Evolutionary conservation across 2,797 vertebrate genomes (phyloP), one percentile per base, ranked within the genome.

Genomic region (Microhierax caerulescens): DNA sequence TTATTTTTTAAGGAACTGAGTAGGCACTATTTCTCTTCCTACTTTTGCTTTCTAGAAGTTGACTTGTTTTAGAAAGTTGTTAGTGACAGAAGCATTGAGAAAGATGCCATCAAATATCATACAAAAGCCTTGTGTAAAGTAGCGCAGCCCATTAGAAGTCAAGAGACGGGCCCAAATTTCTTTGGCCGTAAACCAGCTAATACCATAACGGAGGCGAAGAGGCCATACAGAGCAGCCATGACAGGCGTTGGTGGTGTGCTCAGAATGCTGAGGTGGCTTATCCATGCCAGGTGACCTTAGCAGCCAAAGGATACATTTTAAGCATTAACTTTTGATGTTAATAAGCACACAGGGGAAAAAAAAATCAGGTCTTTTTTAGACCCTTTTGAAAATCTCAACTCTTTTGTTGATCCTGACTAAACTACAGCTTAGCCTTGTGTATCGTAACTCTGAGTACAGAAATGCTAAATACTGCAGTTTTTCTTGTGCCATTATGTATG

Each of bases 201-300:
- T 9, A 14, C 22, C 20, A 12, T 5, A 48, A 12, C 3, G 1
- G 47, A 59, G 8, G 19, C 54, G 30, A 86, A 53, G 21, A 53
- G 8, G 18, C 32, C 56, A 32, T 16, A 12, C 6, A 57, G 54
- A 85, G 34, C 41, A 70, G 34, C 18, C 51, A 11, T 75, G 75
- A 30, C 32, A 70, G 32, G 16, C 5, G 0, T 5, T 10, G 0
- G 6, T 2, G 0, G 30, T 90, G 51, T 88, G 12, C 59, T 30
- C 24, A 59, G 18, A 48, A 43, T 54, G n/a, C 45, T 60, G 9
- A 68, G 56, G 16, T 10, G 39, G 2, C 69, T 67, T 84, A 73
- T 37, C 27, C 22, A 51, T 6, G 10, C 13, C 23, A 2, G 24
- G 8, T 23, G 15, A 87, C 16, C 34, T 91, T 47, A 56, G 24